Base-by-base conservation (phyloP, 2,888 invertebrate species). In the Dascillus cervinus region DNA sequence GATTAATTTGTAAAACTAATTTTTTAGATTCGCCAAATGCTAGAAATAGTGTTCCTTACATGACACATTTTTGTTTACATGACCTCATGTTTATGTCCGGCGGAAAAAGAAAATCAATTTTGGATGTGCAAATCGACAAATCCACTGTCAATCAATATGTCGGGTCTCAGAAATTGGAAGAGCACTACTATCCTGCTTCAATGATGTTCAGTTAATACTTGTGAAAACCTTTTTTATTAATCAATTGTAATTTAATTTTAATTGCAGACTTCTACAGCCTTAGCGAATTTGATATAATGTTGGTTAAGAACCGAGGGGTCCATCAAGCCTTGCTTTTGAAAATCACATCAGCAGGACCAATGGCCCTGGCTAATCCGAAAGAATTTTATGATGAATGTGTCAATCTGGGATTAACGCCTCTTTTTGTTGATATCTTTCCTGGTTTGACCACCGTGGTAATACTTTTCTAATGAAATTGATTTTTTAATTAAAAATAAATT, bases 171-270 rank as follows among this genome's bases (percentile, higher is more conserved):
- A 65, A 80, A 3, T 72, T 82, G 0, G 90, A 91, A 53, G 87
- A 88, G 52, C 82, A 90, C 55, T 87, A 83, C 60, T 87, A 79
- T 56, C 90, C 91, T 0, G 80, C 84, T n/a, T n/a, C n/a, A n/a
- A n/a, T n/a, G n/a, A n/a, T n/a, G n/a, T n/a, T n/a, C n/a, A n/a
- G n/a, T n/a, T n/a, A n/a, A n/a, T n/a, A n/a, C n/a, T n/a, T n/a
- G n/a, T n/a, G n/a, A n/a, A n/a, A n/a, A n/a, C n/a, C n/a, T n/a
- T n/a, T n/a, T n/a, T n/a, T n/a, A n/a, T n/a, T n/a, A n/a, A n/a
- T n/a, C n/a, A n/a, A n/a, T n/a, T n/a, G n/a, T n/a, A n/a, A n/a
- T n/a, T n/a, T n/a, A n/a, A n/a, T n/a, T n/a, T n/a, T n/a, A n/a
- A n/a, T n/a, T n/a, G n/a, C n/a, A n/a, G n/a, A n/a, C n/a, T n/a